A percentile compares a stretch with the other conserved stretches of the same genome.
Conservation (phyloP, 2,797 vertebrate species). For the Streptopelia turtur region DNA sequence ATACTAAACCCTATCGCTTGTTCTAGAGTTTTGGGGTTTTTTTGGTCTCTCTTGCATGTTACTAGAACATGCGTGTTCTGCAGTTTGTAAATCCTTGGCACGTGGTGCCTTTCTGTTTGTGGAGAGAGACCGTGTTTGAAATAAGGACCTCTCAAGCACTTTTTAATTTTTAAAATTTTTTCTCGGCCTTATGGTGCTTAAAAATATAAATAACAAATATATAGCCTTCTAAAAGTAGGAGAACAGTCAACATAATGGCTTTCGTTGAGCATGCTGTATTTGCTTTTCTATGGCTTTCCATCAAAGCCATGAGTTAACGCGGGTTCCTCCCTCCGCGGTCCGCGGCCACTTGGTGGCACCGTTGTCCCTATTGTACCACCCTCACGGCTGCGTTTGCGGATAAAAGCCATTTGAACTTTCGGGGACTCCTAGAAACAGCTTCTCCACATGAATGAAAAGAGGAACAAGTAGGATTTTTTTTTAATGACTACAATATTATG, state of each 20-base stretch:
- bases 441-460: background rate
- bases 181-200: background rate
- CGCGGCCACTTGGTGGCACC: constrained; percentile 21
- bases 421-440: background rate
- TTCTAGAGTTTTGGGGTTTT: background rate
- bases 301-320: accelerated
- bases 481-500: constrained; percentile 7
- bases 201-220: accelerated
- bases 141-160: background rate
- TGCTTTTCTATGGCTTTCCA: background rate
- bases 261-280: accelerated
- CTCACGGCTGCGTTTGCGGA: accelerated
- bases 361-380: background rate
- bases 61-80: background rate
- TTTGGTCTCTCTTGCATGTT: background rate
- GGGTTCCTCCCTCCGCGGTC: accelerated
- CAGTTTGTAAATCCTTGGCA: accelerated
- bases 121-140: background rate
- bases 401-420: background rate
- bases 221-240: background rate
- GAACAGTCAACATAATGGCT: accelerated
- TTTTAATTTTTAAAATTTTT: background rate
- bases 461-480: background rate
- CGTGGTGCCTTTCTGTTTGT: background rate
- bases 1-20: background rate